Conservation (phyloP, 1,140 invertebrate genomes). For the Pentalonia nigronervosa region DNA sequence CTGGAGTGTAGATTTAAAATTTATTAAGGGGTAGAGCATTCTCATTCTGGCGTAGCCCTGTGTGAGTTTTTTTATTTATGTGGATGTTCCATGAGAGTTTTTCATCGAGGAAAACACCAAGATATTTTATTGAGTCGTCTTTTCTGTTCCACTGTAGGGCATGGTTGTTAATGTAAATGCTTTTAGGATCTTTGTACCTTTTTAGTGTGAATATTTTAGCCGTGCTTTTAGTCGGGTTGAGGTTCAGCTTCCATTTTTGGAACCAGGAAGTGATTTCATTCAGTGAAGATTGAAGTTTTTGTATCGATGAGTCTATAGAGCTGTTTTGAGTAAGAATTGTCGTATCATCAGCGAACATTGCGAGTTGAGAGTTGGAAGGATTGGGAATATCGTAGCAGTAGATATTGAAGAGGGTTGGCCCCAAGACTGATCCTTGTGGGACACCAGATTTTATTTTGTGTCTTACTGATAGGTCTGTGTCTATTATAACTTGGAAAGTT, state of each 20-base stretch:
- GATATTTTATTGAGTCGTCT: too few relatives aligned
- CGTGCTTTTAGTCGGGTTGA: slow-evolving; percentile 1
- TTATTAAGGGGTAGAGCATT: not conserved
- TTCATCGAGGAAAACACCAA: too few relatives aligned
- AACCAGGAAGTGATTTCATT: too few relatives aligned
- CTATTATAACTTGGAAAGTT: slow-evolving; percentile 38
- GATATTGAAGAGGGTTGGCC: slow-evolving; percentile 42
- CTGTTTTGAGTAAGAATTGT: not conserved
- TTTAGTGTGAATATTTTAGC: slow-evolving; percentile 25
- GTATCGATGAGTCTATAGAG: not conserved
- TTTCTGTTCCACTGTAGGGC: too few relatives aligned
- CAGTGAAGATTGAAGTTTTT: slow-evolving; percentile 18
- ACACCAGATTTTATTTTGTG: slow-evolving; percentile 23
- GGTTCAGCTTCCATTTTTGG: slow-evolving; percentile 19
- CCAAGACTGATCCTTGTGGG: slow-evolving; percentile 58
- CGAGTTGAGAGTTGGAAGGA: not conserved
- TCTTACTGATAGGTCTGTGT: not conserved
- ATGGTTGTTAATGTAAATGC: too few relatives aligned
- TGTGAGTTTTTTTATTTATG: too few relatives aligned
- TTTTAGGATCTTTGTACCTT: not conserved
- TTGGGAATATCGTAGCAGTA: too few relatives aligned
- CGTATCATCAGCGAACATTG: slow-evolving; percentile 19
- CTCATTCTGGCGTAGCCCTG: too few relatives aligned
- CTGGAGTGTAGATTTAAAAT: too few relatives aligned
- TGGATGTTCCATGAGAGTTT: too few relatives aligned